These are phyloP conservation scores for Achatina immaculata DNA, from an alignment of 1,140 invertebrate species.

Conservation along the genomic window DNA sequence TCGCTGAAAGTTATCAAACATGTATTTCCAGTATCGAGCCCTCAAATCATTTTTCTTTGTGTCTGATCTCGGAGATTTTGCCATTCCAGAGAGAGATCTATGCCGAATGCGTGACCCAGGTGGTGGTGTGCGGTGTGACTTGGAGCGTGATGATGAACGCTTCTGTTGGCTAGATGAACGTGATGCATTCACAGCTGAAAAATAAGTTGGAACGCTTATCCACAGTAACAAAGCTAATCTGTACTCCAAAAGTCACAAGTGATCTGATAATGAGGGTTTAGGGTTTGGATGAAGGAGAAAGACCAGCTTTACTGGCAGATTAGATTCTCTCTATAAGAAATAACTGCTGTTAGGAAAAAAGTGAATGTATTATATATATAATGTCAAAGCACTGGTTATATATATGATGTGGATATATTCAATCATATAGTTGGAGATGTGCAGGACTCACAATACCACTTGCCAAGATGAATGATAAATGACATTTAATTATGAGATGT, in stretches of 20 bases:
- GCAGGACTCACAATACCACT: too few relatives aligned
- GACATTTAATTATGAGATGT: too few relatives aligned
- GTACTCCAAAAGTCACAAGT: background rate
- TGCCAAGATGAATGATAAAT: too few relatives aligned
- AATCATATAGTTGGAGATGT: too few relatives aligned
- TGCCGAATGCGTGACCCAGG: conserved; percentile 40
- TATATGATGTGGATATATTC: too few relatives aligned
- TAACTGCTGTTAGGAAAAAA: too few relatives aligned
- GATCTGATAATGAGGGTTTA: too few relatives aligned
- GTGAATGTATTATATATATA: too few relatives aligned
- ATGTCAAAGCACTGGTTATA: too few relatives aligned
- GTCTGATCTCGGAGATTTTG: conserved; percentile 64
- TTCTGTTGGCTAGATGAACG: conserved; percentile 29
- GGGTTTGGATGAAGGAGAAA: too few relatives aligned
- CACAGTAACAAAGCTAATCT: background rate
- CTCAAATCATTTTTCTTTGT: conserved; percentile 78
- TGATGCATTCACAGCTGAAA: background rate
- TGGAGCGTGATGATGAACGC: conserved; percentile 29
- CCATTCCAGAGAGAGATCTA: conserved; percentile 49
- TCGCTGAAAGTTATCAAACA: conserved; percentile 93
- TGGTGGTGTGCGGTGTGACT: conserved; percentile 36
- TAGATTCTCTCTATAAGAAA: too few relatives aligned
- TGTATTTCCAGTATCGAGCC: conserved; percentile 92
- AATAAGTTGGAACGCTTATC: background rate
- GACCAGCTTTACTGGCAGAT: too few relatives aligned